Percentiles rank a stretch among this genome's conserved stretches.
phyloP scores from a whole-genome alignment of 2,888 invertebrate species.

The Catocala sponsa region DNA sequence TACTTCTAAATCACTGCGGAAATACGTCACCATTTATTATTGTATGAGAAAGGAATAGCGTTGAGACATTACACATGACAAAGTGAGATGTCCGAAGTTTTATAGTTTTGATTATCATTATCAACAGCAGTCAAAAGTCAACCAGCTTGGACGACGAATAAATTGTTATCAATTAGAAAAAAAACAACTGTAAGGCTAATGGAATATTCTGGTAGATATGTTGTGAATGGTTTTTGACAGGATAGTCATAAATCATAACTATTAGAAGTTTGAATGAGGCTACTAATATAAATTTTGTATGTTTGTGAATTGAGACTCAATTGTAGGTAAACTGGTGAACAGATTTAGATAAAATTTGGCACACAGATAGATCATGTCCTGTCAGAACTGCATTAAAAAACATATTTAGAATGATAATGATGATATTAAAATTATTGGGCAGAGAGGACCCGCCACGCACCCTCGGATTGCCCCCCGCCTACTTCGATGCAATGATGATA shows the following conservation, averaged over 20 bases:
- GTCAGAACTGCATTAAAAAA: no score
- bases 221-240: neutral
- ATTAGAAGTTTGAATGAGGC: neutral
- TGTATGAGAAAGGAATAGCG: neutral
- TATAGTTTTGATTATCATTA: constrained; percentile 46
- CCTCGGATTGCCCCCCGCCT: no score
- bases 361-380: no score
- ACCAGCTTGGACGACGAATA: constrained; percentile 30
- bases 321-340: no score
- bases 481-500: no score
- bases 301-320: no score
- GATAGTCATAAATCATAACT: neutral
- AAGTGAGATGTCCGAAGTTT: neutral
- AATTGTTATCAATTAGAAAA: constrained; percentile 45
- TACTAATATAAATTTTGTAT: neutral
- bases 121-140: constrained; percentile 40
- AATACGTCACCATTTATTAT: neutral
- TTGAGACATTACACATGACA: neutral
- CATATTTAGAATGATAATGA: no score
- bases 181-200: constrained; percentile 39
- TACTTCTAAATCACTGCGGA: no score
- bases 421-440: no score
- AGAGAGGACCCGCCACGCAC: no score
- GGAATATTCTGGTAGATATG: constrained; percentile 18
- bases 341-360: no score